These are phyloP conservation scores for Eciton burchellii DNA, from an alignment of 1,140 invertebrate species.

Conservation along the genomic window DNA sequence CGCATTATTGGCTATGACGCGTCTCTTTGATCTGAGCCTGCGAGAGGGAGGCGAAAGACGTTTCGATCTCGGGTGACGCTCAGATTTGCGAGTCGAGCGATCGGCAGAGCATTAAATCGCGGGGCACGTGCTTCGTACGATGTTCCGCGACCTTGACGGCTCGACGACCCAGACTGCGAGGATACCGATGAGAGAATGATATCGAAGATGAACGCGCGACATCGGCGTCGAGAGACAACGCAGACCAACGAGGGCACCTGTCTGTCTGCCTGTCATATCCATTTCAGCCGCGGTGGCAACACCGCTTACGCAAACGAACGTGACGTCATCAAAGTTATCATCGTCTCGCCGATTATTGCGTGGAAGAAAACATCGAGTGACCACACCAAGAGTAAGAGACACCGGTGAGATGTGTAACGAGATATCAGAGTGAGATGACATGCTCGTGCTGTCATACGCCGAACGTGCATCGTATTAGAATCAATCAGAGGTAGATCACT, in stretches of 20 bases:
- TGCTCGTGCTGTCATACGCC: slow-evolving; percentile 51
- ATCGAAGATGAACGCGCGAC: slow-evolving; percentile 77
- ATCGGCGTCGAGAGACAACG: not conserved
- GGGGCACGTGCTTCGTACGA: not conserved
- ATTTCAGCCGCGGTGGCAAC: not conserved
- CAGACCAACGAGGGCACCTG: slow-evolving; percentile 21
- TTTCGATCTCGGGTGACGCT: too few relatives aligned
- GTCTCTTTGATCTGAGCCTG: too few relatives aligned
- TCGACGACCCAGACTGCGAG: slow-evolving; percentile 76
- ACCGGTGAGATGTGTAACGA: slow-evolving; percentile 45
- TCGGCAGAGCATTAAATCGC: too few relatives aligned
- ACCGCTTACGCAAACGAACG: not conserved
- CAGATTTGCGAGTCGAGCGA: too few relatives aligned
- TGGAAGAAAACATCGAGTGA: slow-evolving; percentile 7
- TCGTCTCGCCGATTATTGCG: slow-evolving; percentile 42
- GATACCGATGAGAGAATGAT: slow-evolving; percentile 77
- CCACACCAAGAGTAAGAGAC: slow-evolving; percentile 12
- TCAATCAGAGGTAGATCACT: slow-evolving; percentile 8
- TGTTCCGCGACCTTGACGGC: slow-evolving; percentile 8
- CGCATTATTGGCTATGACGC: too few relatives aligned
- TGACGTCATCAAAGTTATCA: not conserved
- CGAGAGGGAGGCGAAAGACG: too few relatives aligned
- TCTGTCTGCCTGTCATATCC: not conserved
- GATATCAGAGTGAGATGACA: slow-evolving; percentile 23
- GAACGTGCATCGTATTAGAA: slow-evolving; percentile 27